Evolutionary conservation across 2,888 invertebrate genomes (phyloP), one percentile per base, ranked within the genome.

Genomic region (Dromius quadrimaculatus): DNA sequence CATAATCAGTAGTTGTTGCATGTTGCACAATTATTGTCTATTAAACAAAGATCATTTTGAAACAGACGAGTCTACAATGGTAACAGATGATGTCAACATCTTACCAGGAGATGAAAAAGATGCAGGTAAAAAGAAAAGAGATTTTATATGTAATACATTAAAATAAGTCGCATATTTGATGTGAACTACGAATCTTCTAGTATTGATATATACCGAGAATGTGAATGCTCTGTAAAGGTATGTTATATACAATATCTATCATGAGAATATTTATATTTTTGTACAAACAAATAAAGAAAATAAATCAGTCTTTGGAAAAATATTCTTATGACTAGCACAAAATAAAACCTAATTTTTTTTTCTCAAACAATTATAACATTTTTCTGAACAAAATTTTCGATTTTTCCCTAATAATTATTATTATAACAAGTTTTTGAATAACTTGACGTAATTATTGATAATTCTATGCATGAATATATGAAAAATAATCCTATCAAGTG

Each of bases 21-120:
- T 66, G n/a, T n/a, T 57, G 8, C 66, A 66, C 22, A 36, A 57
- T 57, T 66, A 34, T 57, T 66, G 66, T 34, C 20, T 66, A 8
- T n/a, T 50, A n/a, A 32, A 19, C n/a, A 20, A 38, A 6, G 66
- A 66, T 57, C 9, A 36, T 36, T 36, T 36, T 36, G 36, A 47
- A 2, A n/a, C n/a, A 9, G 9, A 36, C 9, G 36, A 36, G 11
- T n/a, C 11, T 5, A 9, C 36, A 36, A n/a, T n/a, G n/a, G 2
- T 11, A 36, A 36, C 36, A 36, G 11, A 36, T 36, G 3, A 9
- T n/a, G 11, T 36, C n/a, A 36, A 36, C 9, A 36, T 36, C 9
- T 5, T 36, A 9, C 36, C n/a, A n/a, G n/a, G n/a, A 9, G 36
- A 36, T n/a, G 2, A 36, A 36, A 36, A 11, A 36, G 36, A 36